Evolutionary conservation across 2,797 vertebrate genomes (phyloP).

Genomic region (Tiaroga cobitis): DNA sequence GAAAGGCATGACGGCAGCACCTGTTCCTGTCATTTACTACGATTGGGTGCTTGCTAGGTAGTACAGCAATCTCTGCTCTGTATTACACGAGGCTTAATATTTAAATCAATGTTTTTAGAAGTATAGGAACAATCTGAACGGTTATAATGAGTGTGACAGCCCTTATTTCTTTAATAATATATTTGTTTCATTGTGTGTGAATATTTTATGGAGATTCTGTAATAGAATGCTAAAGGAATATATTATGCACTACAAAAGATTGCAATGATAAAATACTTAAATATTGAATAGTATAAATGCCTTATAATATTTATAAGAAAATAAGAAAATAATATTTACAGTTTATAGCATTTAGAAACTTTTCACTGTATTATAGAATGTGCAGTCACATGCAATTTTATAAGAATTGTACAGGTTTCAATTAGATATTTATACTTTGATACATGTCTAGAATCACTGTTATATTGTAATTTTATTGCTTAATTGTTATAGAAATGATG

Average conservation of each 20-base stretch:
- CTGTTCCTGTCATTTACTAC: constrained; percentile 40
- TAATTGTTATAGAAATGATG: neutral
- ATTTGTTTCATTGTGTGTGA: neutral
- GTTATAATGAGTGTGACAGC: neutral
- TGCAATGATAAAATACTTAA: neutral
- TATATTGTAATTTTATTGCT: too few relatives aligned
- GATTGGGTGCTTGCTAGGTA: constrained; percentile 42
- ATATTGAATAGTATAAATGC: neutral
- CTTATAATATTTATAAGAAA: neutral
- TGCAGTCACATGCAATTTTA: neutral
- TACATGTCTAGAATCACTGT: too few relatives aligned
- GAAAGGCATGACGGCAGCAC: constrained; percentile 44
- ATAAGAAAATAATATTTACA: neutral
- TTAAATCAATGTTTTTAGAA: neutral
- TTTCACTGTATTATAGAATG: neutral
- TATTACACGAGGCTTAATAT: constrained; percentile 18
- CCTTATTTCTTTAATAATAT: neutral
- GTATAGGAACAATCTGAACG: neutral
- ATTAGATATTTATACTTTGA: neutral
- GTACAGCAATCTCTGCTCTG: constrained; percentile 18
- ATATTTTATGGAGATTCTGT: neutral
- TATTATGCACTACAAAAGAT: neutral
- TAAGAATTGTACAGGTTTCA: neutral
- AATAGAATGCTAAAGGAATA: neutral
- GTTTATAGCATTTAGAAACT: neutral